Conservation (phyloP, 2,888 invertebrate species). For the Latrodectus elegans region DNA sequence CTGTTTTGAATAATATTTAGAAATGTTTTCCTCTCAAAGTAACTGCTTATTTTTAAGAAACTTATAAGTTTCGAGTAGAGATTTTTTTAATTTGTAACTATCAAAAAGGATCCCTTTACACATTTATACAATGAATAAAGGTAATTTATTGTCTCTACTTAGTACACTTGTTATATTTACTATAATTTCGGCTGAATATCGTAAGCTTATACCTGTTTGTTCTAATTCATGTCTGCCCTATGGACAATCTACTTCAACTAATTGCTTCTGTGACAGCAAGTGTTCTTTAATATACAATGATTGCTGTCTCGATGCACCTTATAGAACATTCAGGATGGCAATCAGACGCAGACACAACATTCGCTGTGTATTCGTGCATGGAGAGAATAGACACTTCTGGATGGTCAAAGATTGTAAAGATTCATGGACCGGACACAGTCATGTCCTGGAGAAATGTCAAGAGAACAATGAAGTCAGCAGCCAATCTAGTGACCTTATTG, state of each 20-base stretch:
- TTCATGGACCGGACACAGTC: constrained; percentile 19
- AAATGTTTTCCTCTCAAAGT: too few relatives aligned
- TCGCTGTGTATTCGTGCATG: constrained; percentile 47
- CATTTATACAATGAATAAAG: too few relatives aligned
- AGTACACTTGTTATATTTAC: neutral
- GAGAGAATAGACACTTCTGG: constrained; percentile 54
- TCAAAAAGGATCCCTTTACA: too few relatives aligned
- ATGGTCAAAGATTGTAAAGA: constrained; percentile 53
- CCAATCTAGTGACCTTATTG: constrained; percentile 29
- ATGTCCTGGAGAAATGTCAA: constrained; percentile 36
- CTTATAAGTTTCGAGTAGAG: too few relatives aligned
- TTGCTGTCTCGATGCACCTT: constrained; percentile 54
- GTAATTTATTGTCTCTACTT: too few relatives aligned
- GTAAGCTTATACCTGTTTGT: constrained; percentile 51
- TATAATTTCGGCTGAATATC: constrained; percentile 5
- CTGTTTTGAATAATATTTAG: too few relatives aligned
- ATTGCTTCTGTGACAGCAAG: constrained; percentile 59
- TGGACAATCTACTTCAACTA: neutral
- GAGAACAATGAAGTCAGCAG: neutral
- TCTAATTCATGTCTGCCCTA: constrained; percentile 21
- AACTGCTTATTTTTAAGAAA: too few relatives aligned
- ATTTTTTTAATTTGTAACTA: too few relatives aligned
- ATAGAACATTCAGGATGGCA: constrained; percentile 36
- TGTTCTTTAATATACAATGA: constrained; percentile 57
- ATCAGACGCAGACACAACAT: constrained; percentile 24